Conservation (phyloP, 2,113 vertebrate genomes). For the Rhinoptilus africanus region DNA sequence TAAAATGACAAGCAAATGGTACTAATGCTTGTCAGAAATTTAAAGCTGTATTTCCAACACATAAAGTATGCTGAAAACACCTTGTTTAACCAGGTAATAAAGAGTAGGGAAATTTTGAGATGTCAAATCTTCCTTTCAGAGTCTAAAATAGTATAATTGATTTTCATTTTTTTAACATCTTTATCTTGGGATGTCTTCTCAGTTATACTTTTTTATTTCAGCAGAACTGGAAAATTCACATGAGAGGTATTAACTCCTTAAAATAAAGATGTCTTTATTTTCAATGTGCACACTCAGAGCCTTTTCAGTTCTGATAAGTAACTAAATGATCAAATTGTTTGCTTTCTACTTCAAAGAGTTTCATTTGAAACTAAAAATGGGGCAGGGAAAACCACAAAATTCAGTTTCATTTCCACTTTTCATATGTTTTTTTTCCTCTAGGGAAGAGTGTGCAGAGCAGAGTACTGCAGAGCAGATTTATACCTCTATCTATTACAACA, state of each 20-base stretch:
- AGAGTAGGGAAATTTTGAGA: not conserved
- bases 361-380: not conserved
- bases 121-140: not conserved
- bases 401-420: not conserved
- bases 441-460: not conserved
- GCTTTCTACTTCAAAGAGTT: not conserved
- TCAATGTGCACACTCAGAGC: not conserved
- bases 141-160: not conserved
- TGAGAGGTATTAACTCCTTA: not conserved
- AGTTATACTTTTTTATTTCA: not conserved
- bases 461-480: not conserved
- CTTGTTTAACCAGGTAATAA: not conserved
- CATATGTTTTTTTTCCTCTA: not conserved
- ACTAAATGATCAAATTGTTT: not conserved
- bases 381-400: not conserved
- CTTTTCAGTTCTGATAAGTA: not conserved
- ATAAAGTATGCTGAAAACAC: not conserved
- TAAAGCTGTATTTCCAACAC: not conserved
- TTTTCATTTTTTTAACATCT: not conserved
- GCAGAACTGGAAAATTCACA: not conserved
- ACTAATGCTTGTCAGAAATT: not conserved
- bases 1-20: accelerated
- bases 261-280: not conserved
- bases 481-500: not conserved
- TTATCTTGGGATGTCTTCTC: not conserved